A percentile compares a stretch with the other conserved stretches of the same genome.
Conservation (phyloP, 2,888 invertebrate species). For the Ochropacha duplaris region DNA sequence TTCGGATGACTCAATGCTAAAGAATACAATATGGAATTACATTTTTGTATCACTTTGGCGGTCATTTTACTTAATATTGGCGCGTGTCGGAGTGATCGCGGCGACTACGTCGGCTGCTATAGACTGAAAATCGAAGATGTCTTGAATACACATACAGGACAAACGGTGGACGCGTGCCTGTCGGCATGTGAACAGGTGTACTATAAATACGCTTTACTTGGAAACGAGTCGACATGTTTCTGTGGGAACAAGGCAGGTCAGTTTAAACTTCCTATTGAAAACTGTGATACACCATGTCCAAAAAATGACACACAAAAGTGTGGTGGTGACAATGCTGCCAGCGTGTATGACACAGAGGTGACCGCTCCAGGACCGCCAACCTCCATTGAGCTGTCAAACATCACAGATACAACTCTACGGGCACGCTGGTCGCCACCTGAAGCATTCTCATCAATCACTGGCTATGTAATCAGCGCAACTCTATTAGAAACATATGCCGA, state of each 20-base stretch:
- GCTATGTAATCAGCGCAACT: constrained; percentile 81
- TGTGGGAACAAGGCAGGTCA: constrained; percentile 71
- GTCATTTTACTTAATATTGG: constrained; percentile 36
- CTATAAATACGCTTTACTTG: constrained; percentile 73
- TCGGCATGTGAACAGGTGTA: constrained; percentile 74
- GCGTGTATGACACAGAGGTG: constrained; percentile 87
- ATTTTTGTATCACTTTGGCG: constrained; percentile 32
- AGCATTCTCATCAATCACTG: constrained; percentile 76
- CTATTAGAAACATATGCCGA: constrained; percentile 83
- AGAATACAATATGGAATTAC: constrained; percentile 61
- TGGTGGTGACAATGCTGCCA: constrained; percentile 86
- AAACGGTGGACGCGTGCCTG: constrained; percentile 73
- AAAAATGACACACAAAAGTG: constrained; percentile 85
- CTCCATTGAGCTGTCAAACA: constrained; percentile 80
- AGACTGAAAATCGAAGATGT: constrained; percentile 56
- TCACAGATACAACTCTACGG: constrained; percentile 85
- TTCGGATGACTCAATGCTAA: constrained; percentile 48
- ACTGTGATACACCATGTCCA: constrained; percentile 83
- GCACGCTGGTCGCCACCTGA: constrained; percentile 84
- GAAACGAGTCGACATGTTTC: constrained; percentile 71
- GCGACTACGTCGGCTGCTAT: constrained; percentile 74
- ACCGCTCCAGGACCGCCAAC: constrained; percentile 87
- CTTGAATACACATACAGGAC: constrained; percentile 72
- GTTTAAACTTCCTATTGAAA: constrained; percentile 64
- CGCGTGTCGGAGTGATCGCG: constrained; percentile 53